Base-by-base conservation (phyloP, 2,797 vertebrate genomes). In the Xenentodon cancila region DNA sequence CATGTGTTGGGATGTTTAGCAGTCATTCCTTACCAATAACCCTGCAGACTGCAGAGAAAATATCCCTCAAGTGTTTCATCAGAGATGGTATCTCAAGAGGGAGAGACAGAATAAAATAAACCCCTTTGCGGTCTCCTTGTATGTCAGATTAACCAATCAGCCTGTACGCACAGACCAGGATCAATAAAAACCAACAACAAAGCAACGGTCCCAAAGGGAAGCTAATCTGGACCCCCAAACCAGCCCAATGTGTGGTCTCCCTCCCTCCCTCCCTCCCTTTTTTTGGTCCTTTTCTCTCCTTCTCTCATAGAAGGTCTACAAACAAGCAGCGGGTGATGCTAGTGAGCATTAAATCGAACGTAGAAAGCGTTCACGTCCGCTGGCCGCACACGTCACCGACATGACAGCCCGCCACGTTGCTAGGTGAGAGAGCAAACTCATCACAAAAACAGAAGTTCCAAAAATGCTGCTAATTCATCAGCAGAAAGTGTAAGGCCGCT, bases 241-340 rank as follows among this genome's bases (percentile, higher is more conserved):
- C 69, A 84, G 62, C 86, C 85, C 77, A 65, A 90, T 93, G 91
- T 90, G 91, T 93, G 92, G 92, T 92, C 90, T 73, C 70, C 46
- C 68, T 56, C 68, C 22, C 68, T 92, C 90, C 71, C 70, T 44
- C 68, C 54, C 68, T 20, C 68, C 45, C 58, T 47, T 57, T 52
- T 59, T 44, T 44, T 1, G n/a, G n/a, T n/a, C n/a, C 56, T 18
- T 47, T 48, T 45, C 58, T 49, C 22, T 17, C 22, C 34, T 4
- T 51, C 62, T 79, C 68, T 65, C 46, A 34, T 53, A 40, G 21
- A 54, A 4, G 56, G 47, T 54, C 59, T 18, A 79, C 64, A 60
- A 56, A 73, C 58, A 51, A 40, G 18, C 32, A 45, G 50, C 46
- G 60, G 62, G 52, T 63, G 64, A 75, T 75, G 69, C 40, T 3